Evolutionary conservation across 2,888 invertebrate species (phyloP).

Genomic region (Ormyrus nitidulus): DNA sequence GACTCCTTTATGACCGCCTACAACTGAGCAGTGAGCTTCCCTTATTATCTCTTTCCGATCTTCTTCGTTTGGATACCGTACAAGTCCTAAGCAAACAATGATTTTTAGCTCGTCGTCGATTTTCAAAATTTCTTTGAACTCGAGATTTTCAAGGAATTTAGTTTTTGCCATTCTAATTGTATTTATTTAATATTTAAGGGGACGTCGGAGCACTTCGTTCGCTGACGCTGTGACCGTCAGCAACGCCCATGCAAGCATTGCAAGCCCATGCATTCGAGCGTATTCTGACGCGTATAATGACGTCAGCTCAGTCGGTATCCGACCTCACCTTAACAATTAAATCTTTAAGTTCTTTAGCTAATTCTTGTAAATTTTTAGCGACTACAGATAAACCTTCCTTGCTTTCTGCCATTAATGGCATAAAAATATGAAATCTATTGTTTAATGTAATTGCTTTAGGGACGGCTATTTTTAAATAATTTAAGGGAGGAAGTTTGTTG

Average conservation of each 20-base stretch:
- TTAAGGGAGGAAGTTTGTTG: background rate
- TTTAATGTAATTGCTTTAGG: background rate
- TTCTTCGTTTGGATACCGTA: background rate
- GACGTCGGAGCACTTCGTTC: no score
- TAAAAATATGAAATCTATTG: background rate
- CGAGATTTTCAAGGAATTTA: background rate
- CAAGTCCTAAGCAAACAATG: background rate
- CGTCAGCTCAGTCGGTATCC: no score
- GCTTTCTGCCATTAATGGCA: background rate
- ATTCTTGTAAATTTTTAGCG: background rate
- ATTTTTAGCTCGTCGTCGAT: background rate
- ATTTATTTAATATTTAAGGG: background rate
- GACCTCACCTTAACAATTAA: no score
- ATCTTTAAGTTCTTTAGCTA: background rate
- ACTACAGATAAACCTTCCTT: background rate
- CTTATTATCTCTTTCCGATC: constrained; percentile 22
- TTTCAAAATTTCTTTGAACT: background rate
- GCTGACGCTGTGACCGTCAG: no score
- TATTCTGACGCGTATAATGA: no score
- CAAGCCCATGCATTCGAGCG: no score
- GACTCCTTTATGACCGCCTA: constrained; percentile 46
- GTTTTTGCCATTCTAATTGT: background rate
- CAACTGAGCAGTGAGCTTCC: constrained; percentile 36
- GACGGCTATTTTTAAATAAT: background rate
- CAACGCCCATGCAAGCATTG: no score